phyloP scores from a whole-genome alignment of 2,113 vertebrate genomes.

The Daphoenositta chrysoptera region DNA sequence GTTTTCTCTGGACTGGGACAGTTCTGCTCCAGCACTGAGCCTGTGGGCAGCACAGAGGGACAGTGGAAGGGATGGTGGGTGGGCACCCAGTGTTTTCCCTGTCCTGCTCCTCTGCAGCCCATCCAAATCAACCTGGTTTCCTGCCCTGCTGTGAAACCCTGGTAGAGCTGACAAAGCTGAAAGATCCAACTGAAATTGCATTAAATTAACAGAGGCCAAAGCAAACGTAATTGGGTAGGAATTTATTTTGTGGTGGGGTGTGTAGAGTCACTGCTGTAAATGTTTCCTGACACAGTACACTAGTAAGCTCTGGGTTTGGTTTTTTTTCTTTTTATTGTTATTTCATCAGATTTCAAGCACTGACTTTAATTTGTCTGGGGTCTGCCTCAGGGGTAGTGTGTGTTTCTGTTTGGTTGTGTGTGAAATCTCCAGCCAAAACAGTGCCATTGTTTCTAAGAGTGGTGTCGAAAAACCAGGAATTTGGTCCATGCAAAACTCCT shows the following conservation, averaged over 20 bases:
- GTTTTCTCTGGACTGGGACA: not conserved
- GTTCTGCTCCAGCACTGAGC: not conserved
- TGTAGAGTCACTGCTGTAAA: conserved; percentile 1
- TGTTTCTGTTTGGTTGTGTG: not conserved
- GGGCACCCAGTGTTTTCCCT: not conserved
- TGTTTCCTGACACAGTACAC: not conserved
- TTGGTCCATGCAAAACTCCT: not conserved
- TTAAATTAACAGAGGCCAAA: not conserved
- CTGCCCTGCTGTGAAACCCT: not conserved
- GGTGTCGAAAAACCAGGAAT: not conserved
- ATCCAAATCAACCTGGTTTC: not conserved
- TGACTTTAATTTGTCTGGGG: not conserved
- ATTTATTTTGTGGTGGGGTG: conserved; percentile 25
- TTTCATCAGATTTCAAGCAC: not conserved
- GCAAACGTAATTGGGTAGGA: not conserved
- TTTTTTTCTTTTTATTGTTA: not conserved
- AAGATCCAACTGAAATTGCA: not conserved
- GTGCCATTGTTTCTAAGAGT: not conserved
- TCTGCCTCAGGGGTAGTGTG: not conserved
- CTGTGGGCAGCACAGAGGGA: rapidly evolving
- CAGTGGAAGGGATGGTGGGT: not conserved
- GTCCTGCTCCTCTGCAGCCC: not conserved
- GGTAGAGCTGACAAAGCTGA: not conserved
- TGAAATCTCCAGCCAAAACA: not conserved
- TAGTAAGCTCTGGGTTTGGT: not conserved